Percentiles rank a stretch among this genome's conserved stretches.
phyloP scores from a whole-genome alignment of 2,888 invertebrate genomes.

The Eremobia ochroleuca region DNA sequence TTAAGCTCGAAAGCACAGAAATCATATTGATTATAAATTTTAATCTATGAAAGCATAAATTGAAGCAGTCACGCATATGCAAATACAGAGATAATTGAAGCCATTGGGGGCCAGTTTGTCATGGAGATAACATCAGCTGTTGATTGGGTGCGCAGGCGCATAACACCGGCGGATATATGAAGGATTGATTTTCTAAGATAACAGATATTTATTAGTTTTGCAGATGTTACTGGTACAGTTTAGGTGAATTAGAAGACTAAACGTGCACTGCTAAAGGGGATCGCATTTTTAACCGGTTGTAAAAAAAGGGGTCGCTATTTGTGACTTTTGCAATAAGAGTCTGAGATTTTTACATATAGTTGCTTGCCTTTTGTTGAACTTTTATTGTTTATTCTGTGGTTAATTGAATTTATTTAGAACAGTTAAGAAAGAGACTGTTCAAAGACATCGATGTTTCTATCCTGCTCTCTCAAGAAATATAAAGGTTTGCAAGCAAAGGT shows the following conservation, averaged over 20 bases:
- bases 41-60: constrained; percentile 57
- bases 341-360: not conserved
- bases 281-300: not conserved
- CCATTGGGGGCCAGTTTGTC: constrained; percentile 58
- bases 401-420: not conserved
- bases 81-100: constrained; percentile 60
- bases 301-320: not conserved
- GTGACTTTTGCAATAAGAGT: not conserved
- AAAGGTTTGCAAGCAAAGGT: not conserved
- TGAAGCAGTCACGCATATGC: constrained; percentile 56
- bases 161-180: constrained; percentile 55
- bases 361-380: not conserved
- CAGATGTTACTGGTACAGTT: constrained; percentile 35
- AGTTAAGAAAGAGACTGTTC: not conserved
- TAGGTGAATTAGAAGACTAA: constrained; percentile 11
- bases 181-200: constrained; percentile 55
- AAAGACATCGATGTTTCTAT: not conserved
- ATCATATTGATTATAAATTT: constrained; percentile 55
- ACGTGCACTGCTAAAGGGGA: not conserved
- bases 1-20: constrained; percentile 45
- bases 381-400: not conserved
- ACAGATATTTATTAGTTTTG: constrained; percentile 52
- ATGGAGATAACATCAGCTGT: constrained; percentile 56
- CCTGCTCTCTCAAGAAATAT: not conserved
- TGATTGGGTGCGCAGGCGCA: constrained; percentile 61